A percentile compares a stretch with the other conserved stretches of the same genome.
These are phyloP conservation scores for Prunella fulvescens DNA, from an alignment of 2,113 vertebrate genomes.

Conservation along the genomic window DNA sequence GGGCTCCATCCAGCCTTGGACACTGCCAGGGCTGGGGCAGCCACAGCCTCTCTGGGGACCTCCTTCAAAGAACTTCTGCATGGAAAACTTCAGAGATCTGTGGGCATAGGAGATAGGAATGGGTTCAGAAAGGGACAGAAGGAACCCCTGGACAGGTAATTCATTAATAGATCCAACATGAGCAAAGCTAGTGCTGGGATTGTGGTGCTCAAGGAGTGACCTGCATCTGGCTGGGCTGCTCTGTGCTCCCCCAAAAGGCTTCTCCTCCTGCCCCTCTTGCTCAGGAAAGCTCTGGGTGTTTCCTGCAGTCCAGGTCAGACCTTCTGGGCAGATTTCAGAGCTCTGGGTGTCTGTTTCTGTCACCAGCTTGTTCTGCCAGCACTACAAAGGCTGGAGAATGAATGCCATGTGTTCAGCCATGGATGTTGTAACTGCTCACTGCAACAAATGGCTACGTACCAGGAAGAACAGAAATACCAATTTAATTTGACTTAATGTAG, in stretches of 20 bases:
- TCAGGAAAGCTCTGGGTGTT: neutral
- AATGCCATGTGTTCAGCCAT: too few species aligned
- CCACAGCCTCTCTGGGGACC: neutral
- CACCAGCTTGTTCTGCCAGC: fast-evolving
- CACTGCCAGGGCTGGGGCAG: neutral
- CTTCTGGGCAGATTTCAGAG: neutral
- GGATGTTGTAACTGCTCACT: neutral
- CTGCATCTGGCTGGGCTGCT: neutral
- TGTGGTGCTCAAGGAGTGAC: fast-evolving
- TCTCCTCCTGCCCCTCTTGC: neutral
- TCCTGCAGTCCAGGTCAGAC: fast-evolving
- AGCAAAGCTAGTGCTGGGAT: fast-evolving
- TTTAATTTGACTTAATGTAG: constrained; percentile 7
- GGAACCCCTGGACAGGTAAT: too few species aligned
- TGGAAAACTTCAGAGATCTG: neutral
- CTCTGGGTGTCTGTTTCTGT: neutral
- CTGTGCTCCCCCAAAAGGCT: fast-evolving
- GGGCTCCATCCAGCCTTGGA: neutral
- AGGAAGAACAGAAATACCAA: constrained; percentile 15
- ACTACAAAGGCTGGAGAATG: neutral
- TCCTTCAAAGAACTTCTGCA: fast-evolving
- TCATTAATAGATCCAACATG: fast-evolving
- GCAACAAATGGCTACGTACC: neutral
- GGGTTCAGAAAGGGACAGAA: neutral
- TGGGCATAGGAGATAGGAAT: fast-evolving